Conservation (phyloP, 2,888 invertebrate species). For the Silvanus unidentatus region DNA sequence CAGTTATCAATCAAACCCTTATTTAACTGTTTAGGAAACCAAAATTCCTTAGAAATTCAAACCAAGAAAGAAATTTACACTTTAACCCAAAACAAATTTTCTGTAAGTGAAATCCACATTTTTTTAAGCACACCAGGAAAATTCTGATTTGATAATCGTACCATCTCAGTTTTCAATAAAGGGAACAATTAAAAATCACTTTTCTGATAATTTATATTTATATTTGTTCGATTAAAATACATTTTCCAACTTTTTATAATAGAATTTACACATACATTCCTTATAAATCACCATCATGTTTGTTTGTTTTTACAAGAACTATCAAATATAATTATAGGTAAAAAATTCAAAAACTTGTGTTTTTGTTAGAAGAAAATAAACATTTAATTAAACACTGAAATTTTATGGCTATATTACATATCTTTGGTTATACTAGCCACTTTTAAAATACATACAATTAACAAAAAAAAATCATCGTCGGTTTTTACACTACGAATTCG, state of each 20-base stretch:
- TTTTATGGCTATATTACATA: conserved; percentile 42
- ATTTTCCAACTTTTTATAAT: conserved; percentile 44
- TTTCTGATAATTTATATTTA: conserved; percentile 24
- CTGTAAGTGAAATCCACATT: not conserved
- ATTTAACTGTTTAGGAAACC: too few relatives aligned
- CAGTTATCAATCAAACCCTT: too few relatives aligned
- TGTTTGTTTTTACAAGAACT: conserved; percentile 33
- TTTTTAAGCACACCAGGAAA: not conserved
- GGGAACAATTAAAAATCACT: conserved; percentile 1
- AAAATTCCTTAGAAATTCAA: too few relatives aligned
- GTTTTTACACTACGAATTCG: conserved; percentile 33
- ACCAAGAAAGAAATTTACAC: too few relatives aligned
- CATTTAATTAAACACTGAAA: conserved; percentile 23
- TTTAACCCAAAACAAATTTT: not conserved
- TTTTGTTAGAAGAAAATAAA: conserved; percentile 20
- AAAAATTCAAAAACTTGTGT: conserved; percentile 25
- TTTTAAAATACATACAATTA: conserved; percentile 30
- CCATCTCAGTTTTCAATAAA: conserved; percentile 2
- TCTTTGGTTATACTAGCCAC: conserved; percentile 49
- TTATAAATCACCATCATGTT: conserved; percentile 33
- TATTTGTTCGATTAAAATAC: conserved; percentile 45
- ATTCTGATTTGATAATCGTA: too few relatives aligned
- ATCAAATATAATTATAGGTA: conserved; percentile 28
- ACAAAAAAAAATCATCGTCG: conserved; percentile 22
- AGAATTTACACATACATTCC: conserved; percentile 44